Evolutionary conservation across 2,888 invertebrate species (phyloP).

Genomic region (Copidosoma aretas): DNA sequence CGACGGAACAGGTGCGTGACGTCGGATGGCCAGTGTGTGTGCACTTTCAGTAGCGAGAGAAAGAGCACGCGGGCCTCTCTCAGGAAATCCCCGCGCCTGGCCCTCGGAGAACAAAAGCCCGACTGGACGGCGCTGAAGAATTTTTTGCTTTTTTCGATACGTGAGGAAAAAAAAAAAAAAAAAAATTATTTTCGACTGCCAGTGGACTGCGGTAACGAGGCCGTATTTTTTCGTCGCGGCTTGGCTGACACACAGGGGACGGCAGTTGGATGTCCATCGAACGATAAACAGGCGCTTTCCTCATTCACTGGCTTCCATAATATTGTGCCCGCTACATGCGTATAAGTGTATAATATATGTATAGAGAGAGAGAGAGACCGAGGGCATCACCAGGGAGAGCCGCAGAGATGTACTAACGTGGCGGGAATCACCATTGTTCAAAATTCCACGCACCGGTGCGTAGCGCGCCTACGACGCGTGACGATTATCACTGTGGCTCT

Average conservation of each 20-base stretch:
- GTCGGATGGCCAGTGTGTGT: slow-evolving; percentile 59
- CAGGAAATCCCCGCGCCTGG: no score
- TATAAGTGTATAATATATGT: slow-evolving; percentile 1
- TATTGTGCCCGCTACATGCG: not conserved
- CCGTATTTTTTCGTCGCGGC: no score
- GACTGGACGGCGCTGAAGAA: no score
- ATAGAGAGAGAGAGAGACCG: no score
- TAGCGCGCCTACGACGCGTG: slow-evolving; percentile 43
- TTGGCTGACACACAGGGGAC: not conserved
- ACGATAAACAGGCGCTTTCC: slow-evolving; percentile 38
- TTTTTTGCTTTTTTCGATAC: no score
- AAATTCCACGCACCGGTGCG: slow-evolving; percentile 46
- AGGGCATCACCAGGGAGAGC: not conserved
- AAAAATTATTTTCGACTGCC: no score
- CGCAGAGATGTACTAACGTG: slow-evolving; percentile 11
- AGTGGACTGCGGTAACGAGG: no score
- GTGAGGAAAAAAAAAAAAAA: no score
- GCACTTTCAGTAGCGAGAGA: no score
- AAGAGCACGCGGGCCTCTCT: no score
- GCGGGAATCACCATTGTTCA: slow-evolving; percentile 43
- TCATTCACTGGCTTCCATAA: slow-evolving; percentile 13
- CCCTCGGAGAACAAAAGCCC: no score
- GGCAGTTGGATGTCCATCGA: slow-evolving; percentile 20
- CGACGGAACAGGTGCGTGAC: slow-evolving; percentile 61
- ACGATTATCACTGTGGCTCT: slow-evolving; percentile 42